Conservation (phyloP, 2,797 vertebrate species). For the Ammospiza maritima region DNA sequence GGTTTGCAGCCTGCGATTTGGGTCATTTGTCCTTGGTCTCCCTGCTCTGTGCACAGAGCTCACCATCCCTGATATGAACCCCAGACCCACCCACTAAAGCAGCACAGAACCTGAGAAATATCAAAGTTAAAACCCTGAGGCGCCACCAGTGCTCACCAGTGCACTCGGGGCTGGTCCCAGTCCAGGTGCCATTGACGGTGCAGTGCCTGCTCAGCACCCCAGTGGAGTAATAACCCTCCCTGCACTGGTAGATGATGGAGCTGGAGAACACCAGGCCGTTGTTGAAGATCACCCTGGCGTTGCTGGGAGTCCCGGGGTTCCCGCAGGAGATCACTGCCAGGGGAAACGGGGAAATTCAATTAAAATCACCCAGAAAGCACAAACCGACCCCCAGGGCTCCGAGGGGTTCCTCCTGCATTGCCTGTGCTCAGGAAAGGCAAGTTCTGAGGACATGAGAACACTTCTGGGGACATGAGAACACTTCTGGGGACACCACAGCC, state of each 20-base stretch:
- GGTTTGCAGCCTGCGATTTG: too few relatives aligned
- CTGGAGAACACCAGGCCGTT: slow-evolving; percentile 93
- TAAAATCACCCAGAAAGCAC: accelerated
- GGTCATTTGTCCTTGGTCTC: not conserved
- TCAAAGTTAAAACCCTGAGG: not conserved
- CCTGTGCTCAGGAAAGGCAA: not conserved
- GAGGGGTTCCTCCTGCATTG: accelerated
- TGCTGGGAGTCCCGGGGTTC: slow-evolving; percentile 95
- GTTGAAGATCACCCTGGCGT: slow-evolving; percentile 88
- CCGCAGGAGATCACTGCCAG: slow-evolving; percentile 92
- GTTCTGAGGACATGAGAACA: too few relatives aligned
- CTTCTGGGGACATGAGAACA: not conserved
- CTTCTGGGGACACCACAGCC: not conserved
- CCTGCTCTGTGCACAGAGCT: not conserved
- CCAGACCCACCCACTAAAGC: not conserved
- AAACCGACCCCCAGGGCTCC: accelerated
- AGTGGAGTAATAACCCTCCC: slow-evolving; percentile 93
- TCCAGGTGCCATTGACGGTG: slow-evolving; percentile 97
- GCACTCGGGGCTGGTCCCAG: slow-evolving; percentile 92
- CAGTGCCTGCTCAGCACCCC: slow-evolving; percentile 96
- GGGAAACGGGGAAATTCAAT: accelerated
- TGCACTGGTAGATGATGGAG: slow-evolving; percentile 92
- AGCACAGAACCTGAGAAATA: not conserved
- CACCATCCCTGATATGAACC: not conserved
- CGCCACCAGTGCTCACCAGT: slow-evolving; percentile 78